Base-by-base conservation (phyloP, 2,888 invertebrate genomes). In the Spilosoma lubricipeda region DNA sequence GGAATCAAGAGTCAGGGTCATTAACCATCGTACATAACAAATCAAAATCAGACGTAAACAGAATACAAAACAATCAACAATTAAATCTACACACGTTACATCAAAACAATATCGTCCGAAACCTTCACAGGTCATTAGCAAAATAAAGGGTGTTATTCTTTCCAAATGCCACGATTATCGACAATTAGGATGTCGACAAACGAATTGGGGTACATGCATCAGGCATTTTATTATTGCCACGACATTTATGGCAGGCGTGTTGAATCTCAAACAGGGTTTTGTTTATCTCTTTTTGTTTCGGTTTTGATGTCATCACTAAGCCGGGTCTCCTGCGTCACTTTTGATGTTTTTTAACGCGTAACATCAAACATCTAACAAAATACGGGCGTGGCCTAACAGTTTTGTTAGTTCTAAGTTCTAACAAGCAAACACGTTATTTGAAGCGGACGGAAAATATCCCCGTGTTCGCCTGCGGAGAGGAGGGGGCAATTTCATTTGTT, bases 121-220 rank as follows among this genome's bases (percentile, higher is more conserved):
- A 36, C 64, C 45, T 73, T 75, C 75, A 77, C 33, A 59, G 67
- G 11, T 75, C 76, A 84, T 84, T 84, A 85, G 71, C 81, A 79
- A 70, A 79, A 79, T 79, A 80, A 81, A 85, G 72, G 76, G 78
- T 70, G 42, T 70, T 74, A 71, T 69, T 48, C 30, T 74, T 66
- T 48, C 73, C 59, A 77, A 64, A 76, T 68, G 71, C 72, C 74
- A 65, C 65, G 64, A 74, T 79, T 75, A 79, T 80, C 69, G 77
- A 75, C 70, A 68, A 76, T 80, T 80, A 68, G 45, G 70, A 64
- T 76, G 73, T 72, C 73, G 18, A 70, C 64, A 59, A 66, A 42
- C 56, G 72, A 73, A 68, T 71, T 67, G 27, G 63, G 56, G 67
- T 36, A 67, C 74, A 77, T 82, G 70, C 36, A 76, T 66, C 70